These are phyloP conservation scores for Spinus pinus DNA, from an alignment of 2,797 vertebrate species.

Conservation along the genomic window DNA sequence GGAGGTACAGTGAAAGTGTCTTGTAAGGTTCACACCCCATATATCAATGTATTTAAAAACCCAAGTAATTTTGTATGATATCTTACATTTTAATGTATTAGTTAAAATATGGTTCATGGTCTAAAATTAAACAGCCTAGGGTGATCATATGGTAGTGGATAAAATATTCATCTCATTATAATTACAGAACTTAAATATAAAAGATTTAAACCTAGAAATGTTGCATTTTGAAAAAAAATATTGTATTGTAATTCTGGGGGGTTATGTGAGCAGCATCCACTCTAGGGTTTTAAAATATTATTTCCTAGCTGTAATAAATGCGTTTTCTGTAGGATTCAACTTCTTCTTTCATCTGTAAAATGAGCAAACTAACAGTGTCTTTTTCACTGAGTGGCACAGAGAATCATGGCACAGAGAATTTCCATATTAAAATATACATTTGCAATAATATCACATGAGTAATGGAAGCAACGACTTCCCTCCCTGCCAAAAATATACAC, in stretches of 20 bases:
- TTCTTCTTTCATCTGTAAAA: neutral
- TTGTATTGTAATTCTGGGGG: neutral
- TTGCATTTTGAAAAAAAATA: slow-evolving; percentile 4
- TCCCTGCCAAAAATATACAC: neutral
- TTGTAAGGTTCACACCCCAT: neutral
- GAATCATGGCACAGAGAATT: neutral
- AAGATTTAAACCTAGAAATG: slow-evolving; percentile 11
- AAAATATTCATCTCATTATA: slow-evolving; percentile 75
- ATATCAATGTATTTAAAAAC: slow-evolving; percentile 28
- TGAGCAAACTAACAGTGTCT: neutral
- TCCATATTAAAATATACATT: neutral
- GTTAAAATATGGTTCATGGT: slow-evolving; percentile 60
- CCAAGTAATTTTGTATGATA: slow-evolving; percentile 55
- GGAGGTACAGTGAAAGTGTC: neutral
- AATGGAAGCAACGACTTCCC: neutral
- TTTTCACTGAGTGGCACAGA: neutral
- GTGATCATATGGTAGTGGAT: slow-evolving; percentile 70
- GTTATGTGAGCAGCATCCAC: neutral
- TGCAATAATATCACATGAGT: neutral
- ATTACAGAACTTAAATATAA: slow-evolving; percentile 67
- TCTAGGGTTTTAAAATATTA: neutral
- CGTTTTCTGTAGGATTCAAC: neutral
- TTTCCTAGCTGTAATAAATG: neutral
- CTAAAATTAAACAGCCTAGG: slow-evolving; percentile 69
- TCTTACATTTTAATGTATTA: slow-evolving; percentile 61